Evolutionary conservation across 2,797 vertebrate genomes (phyloP), one percentile per base, ranked within the genome.

Genomic region (Chrysocyon brachyurus): DNA sequence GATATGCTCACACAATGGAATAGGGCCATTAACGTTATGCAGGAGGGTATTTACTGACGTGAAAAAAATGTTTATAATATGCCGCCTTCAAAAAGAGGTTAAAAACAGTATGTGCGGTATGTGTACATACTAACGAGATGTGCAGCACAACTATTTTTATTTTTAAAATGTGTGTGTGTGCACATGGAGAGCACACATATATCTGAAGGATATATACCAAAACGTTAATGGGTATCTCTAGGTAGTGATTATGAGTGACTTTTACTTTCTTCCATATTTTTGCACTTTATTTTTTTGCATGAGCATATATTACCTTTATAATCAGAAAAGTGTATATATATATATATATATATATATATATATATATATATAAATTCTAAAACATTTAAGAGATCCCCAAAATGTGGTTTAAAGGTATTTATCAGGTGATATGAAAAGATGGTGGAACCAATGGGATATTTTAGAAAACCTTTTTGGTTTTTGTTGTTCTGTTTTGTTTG

Each of bases 321-420:
- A 70, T 86, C 59, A 87, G 33, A 66, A 81, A 75, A 56, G 40
- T 46, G 1, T 46, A 8, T 46, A 46, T 79, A 81, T 19, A 40
- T 21, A 15, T 46, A 88, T n/a, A 12, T 70, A 4, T 54, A 94
- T 46, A 94, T 46, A 6, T 46, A 8, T 46, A 46, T 79, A 81
- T 19, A 40, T 46, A 88, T n/a, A 12, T 70, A 4, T 54, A 94
- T 46, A 31, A 36, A n/a, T 82, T 81, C 52, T 59, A 63, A 40
- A 96, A 49, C 88, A 92, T 31, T 94, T 95, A 91, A 79, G n/a
- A 77, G 21, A 63, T 31, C 31, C 24, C 22, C 31, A 64, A 91
- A 85, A 85, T 72, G n/a, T 78, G 24, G 79, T 70, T 59, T 92
- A 57, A 79, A 17, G 12, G 11, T 46, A 88, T 91, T 83, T 85